Base-by-base conservation (phyloP, 2,888 invertebrate species). In the Andrena flavipes region DNA sequence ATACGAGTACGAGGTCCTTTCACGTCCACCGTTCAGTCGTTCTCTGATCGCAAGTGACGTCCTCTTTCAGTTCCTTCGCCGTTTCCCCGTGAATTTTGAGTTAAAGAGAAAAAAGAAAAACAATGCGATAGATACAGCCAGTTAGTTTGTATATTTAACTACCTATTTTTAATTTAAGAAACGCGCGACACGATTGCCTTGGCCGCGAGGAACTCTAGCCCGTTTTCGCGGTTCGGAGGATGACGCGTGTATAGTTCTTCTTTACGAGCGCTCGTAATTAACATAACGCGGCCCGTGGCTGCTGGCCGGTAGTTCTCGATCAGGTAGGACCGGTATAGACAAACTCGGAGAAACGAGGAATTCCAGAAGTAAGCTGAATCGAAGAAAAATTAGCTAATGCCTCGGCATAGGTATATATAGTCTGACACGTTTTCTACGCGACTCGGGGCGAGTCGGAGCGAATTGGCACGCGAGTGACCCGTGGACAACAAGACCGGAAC, bases 131-230 rank as follows among this genome's bases (percentile, higher is more conserved):
- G 42, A 2, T 42, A 42, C 0, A 42, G 42, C 16, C 42, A 16
- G 13, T 13, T 42, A 13, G 42, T 42, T 42, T 16, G 16, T 16
- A 16, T 16, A 13, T 16, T 4, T 16, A 16, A 4, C 42, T 42
- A 42, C 4, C 42, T 5, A 42, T 42, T 42, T 16, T 16, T n/a
- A n/a, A n/a, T n/a, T n/a, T n/a, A 63, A 72, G 76, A 70, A 73
- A 67, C 71, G 67, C 60, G 67, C 65, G 63, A 88, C 86, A 88
- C 75, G 88, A 85, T 88, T 80, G 74, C 87, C 87, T 88, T 88
- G 88, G 86, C 85, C 80, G 81, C 73, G 84, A 70, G 84, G 84
- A 84, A 84, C 64, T 65, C 65, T 20, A 51, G 73, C 76, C 56
- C 35, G 63, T 63, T 63, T 63, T 42, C 63, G 42, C 63, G 63